These are phyloP conservation scores for Pipistrellus pipistrellus DNA, from an alignment of 2,797 vertebrate species.

Conservation along the genomic window DNA sequence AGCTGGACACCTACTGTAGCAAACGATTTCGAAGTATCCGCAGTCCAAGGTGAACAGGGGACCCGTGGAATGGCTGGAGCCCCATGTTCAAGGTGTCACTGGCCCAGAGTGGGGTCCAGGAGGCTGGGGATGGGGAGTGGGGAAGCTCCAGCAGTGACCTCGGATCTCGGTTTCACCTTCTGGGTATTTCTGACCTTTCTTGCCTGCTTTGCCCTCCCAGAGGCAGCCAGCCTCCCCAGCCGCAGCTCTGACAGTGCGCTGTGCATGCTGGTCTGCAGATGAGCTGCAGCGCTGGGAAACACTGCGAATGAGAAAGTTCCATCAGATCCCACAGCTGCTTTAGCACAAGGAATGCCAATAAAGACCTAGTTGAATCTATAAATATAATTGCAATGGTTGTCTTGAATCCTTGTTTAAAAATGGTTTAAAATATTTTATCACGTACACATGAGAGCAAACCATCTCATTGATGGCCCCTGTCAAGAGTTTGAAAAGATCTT, in stretches of 20 bases:
- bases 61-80: background rate
- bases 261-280: background rate
- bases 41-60: background rate
- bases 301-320: background rate
- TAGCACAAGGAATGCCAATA: slow-evolving; percentile 21
- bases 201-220: background rate
- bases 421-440: slow-evolving; percentile 54
- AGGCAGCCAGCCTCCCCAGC: background rate
- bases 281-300: background rate
- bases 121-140: fast-evolving
- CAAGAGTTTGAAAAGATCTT: slow-evolving; percentile 69
- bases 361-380: slow-evolving; percentile 26
- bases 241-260: background rate
- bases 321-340: background rate
- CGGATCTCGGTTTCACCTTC: background rate
- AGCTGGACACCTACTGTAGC: background rate
- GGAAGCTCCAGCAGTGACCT: background rate
- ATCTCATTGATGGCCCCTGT: slow-evolving; percentile 33
- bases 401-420: slow-evolving; percentile 55
- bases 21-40: fast-evolving
- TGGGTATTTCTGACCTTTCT: background rate
- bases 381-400: slow-evolving; percentile 50
- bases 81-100: background rate
- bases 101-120: background rate
- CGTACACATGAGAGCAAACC: slow-evolving; percentile 18